Conservation (phyloP, 2,888 invertebrate species). For the Bugulina stolonifera region DNA sequence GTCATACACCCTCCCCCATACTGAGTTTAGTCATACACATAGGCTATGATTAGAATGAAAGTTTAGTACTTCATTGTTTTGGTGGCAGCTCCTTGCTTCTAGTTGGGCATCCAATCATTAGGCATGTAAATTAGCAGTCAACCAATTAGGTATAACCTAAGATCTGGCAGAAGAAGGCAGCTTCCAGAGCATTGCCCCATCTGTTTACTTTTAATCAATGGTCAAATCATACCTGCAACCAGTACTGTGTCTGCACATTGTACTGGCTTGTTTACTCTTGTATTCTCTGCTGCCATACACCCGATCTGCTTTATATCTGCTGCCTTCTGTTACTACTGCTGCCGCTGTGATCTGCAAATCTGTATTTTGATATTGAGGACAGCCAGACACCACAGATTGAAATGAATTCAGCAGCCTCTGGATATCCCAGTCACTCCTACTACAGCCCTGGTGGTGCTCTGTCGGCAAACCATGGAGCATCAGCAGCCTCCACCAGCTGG, state of each 20-base stretch:
- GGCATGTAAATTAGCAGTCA: neutral
- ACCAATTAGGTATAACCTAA: neutral
- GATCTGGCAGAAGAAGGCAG: neutral
- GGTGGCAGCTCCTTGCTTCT: too few relatives aligned
- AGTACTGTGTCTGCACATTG: neutral
- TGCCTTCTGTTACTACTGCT: neutral
- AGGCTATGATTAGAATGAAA: too few relatives aligned
- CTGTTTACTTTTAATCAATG: constrained; percentile 21
- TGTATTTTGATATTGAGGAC: constrained; percentile 22
- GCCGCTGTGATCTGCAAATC: constrained; percentile 3
- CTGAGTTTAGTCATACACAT: too few relatives aligned
- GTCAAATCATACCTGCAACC: neutral
- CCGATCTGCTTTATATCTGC: constrained; percentile 21
- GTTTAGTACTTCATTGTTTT: too few relatives aligned
- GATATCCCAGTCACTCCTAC: constrained; percentile 15
- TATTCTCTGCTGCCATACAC: neutral
- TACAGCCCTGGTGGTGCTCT: neutral
- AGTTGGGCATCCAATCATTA: neutral
- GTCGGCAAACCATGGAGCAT: neutral
- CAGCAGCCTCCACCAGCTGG: neutral
- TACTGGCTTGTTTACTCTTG: neutral
- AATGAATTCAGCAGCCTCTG: constrained; percentile 16
- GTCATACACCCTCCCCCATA: too few relatives aligned
- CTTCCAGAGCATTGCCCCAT: constrained; percentile 1
- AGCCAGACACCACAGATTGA: neutral